Evolutionary conservation across 2,797 vertebrate species (phyloP).

Genomic region (Argentina silus): DNA sequence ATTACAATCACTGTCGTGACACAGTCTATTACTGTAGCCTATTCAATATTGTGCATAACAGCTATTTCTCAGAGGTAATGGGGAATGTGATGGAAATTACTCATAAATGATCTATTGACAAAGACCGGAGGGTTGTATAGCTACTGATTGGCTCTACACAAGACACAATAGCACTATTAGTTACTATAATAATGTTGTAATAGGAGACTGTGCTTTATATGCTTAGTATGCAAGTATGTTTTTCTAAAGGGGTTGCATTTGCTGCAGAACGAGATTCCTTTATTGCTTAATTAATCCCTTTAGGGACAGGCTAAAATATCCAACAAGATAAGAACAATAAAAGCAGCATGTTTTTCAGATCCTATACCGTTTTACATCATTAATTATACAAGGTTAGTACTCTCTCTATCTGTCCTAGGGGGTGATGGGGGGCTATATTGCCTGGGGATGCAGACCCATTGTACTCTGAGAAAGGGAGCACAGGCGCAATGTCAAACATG

Average conservation of each 20-base stretch:
- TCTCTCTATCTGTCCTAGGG: background rate
- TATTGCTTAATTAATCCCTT: conserved; percentile 11
- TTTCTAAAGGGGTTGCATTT: conserved; percentile 9
- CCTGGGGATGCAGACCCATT: conserved; percentile 47
- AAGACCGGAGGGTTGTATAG: background rate
- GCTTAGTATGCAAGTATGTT: background rate
- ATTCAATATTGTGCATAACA: background rate
- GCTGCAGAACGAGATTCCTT: conserved; percentile 23
- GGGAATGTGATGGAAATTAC: background rate
- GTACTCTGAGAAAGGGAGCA: conserved; percentile 58
- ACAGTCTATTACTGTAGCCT: background rate
- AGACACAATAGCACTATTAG: conserved; percentile 30
- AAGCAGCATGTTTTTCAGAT: conserved; percentile 23
- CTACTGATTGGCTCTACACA: conserved; percentile 21
- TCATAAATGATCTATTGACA: background rate
- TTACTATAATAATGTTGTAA: conserved; percentile 8
- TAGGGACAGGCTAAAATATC: conserved; percentile 1
- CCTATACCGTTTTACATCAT: conserved; percentile 14
- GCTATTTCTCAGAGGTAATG: background rate
- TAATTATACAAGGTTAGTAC: conserved; percentile 8
- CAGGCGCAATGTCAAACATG: conserved; percentile 69
- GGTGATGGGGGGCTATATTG: conserved; percentile 26
- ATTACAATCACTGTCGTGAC: background rate
- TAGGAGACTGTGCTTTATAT: background rate
- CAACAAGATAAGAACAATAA: conserved; percentile 13